phyloP scores from a whole-genome alignment of 2,113 vertebrate species.

The Nannospalax galili region DNA sequence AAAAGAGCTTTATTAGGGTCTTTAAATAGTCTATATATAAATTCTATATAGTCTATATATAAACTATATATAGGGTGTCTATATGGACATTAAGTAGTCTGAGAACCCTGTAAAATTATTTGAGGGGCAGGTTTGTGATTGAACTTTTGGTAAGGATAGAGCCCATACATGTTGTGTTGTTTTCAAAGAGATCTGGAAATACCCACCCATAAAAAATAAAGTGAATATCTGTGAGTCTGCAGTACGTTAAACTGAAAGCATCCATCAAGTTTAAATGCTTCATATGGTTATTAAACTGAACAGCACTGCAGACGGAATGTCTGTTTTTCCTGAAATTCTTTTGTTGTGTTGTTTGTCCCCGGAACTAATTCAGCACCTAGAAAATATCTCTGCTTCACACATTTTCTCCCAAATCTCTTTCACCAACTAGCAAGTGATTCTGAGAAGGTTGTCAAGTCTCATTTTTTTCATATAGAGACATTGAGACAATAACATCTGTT shows the following conservation, averaged over 20 bases:
- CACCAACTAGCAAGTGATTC: not conserved
- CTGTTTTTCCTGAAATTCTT: not conserved
- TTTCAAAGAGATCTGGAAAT: not conserved
- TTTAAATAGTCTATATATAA: too few relatives aligned
- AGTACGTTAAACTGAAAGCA: not conserved
- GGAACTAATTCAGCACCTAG: not conserved
- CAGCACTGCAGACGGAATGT: not conserved
- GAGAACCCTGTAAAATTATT: not conserved
- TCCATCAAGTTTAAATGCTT: not conserved
- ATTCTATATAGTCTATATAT: too few relatives aligned
- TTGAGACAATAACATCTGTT: not conserved
- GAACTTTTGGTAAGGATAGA: not conserved
- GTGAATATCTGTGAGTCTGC: not conserved
- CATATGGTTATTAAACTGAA: not conserved
- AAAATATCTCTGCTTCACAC: not conserved
- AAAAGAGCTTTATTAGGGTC: not conserved
- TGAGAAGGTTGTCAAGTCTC: not conserved
- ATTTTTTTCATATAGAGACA: constrained; percentile 9
- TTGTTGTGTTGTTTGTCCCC: not conserved
- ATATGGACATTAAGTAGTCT: not conserved
- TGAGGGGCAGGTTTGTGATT: not conserved
- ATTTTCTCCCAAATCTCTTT: not conserved
- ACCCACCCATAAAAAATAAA: not conserved
- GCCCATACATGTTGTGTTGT: not conserved
- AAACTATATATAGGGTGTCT: not conserved